Base-by-base conservation (phyloP, 2,113 vertebrate species). In the Bagarius yarrelli region DNA sequence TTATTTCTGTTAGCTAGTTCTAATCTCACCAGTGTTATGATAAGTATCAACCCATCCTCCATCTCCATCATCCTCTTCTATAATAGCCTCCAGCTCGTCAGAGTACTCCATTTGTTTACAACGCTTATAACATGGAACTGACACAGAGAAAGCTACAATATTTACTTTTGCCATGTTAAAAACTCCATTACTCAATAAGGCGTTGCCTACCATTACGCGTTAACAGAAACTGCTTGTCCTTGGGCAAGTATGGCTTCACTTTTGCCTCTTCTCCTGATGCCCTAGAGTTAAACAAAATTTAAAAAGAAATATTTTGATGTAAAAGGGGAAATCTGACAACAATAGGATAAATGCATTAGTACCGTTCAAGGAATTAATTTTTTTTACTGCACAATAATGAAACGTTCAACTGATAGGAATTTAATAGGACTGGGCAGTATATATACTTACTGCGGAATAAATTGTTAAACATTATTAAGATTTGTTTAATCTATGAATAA, bases 61-160 rank as follows among this genome's bases (percentile, higher is more conserved):
- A 79, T 99, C 97, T 59, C 98, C 98, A 87, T 99, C 97, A 82
- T 99, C 98, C 89, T 99, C 98, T 92, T 99, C 98, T 91, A 99
- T 99, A 87, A 99, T 98, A 80, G 96, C 96, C 85, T 99, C 98
- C 88, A 96, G 92, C 89, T 99, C 98, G 66, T 99, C 97, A 0
- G 95, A 98, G 85, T 99, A 99, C 74, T 99, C 98, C 98, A 99
- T 99, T 89, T 99, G 97, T 93, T 98, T 98, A 89, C 97, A 99
- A 9, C 98, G 94, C 88, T 99, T 99, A 85, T 99, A 97, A 86
- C 98, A 99, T 0, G 98, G 98, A 69, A 99, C 98, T 99, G 78
- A 61, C 9, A 23, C 6, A 60, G n/a, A 75, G 18, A 61, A 36
- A 13, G 5, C 2, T 27, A 64, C 6, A 66, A 3, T 14, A 66